Evolutionary conservation across 2,113 vertebrate species (phyloP), one percentile per base, ranked within the genome.

Genomic region (Larimichthys crocea): DNA sequence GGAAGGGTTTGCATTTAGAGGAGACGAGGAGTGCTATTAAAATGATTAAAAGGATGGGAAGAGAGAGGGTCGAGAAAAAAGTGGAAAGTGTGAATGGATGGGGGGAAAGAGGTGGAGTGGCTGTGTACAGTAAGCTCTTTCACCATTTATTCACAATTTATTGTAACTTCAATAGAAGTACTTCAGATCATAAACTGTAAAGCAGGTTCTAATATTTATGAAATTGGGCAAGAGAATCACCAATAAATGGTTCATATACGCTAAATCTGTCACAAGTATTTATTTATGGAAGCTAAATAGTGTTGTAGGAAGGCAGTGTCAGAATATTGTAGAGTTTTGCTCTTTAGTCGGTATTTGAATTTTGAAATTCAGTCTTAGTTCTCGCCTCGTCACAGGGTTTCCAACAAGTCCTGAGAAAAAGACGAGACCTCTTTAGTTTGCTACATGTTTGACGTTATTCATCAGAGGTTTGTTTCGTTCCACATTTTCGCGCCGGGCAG

Each of bases 41-140:
- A 85, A 76, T 90, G 90, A 89, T 92, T 88, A 84, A 92, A 86
- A 72, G 74, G 71, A 89, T 48, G 69, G 57, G 48, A 72, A 52
- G 46, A 63, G 48, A 42, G 62, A 64, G 49, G 65, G 15, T 71
- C 3, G 35, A 61, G 71, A 64, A 67, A 67, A 40, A 66, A 79
- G 55, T 73, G 66, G 53, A 77, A 87, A 74, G 65, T 19, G 66
- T 62, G 48, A 76, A 52, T 24, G 22, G 73, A 65, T 2, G 64
- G 31, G 26, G 57, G 16, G n/a, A 63, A 3, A 24, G 62, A 48
- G 42, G 15, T 0, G 2, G 46, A 4, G 10, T 10, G 20, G 50
- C 40, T 50, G 3, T 40, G 55, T 19, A 75, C 65, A 73, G 31
- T 63, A 8, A 76, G 44, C 65, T 63, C 60, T 35, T 78, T 75